phyloP scores from a whole-genome alignment of 2,888 invertebrate genomes.

The Xanthia togata region DNA sequence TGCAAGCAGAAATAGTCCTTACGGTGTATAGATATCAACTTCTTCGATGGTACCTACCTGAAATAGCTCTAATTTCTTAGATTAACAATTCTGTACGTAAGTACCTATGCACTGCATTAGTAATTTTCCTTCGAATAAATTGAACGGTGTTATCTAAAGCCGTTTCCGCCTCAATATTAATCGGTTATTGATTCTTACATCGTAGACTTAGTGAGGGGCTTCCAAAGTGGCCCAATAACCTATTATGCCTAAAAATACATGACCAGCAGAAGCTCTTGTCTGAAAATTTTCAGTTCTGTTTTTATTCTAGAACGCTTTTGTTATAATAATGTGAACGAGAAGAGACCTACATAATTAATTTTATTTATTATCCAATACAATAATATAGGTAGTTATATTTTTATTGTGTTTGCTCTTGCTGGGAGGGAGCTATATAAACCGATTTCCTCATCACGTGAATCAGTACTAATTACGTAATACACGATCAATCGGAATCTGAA shows the following conservation, averaged over 20 bases:
- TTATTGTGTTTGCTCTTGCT: not conserved
- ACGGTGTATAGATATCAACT: too few relatives aligned
- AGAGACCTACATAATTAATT: not conserved
- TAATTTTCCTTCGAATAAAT: constrained; percentile 20
- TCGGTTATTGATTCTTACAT: constrained; percentile 58
- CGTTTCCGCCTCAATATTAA: constrained; percentile 38
- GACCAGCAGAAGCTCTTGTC: constrained; percentile 8
- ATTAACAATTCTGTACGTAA: not conserved
- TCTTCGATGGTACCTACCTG: not conserved
- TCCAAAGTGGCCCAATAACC: constrained; percentile 47
- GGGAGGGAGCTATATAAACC: not conserved
- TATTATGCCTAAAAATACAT: constrained; percentile 40
- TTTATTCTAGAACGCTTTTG: constrained; percentile 10
- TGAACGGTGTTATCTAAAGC: constrained; percentile 41
- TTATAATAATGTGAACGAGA: not conserved
- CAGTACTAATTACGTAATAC: too few relatives aligned
- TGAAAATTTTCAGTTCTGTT: not conserved
- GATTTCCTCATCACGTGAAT: not conserved
- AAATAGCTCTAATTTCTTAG: not conserved
- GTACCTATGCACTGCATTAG: not conserved
- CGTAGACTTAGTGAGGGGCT: constrained; percentile 7
- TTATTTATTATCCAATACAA: too few relatives aligned
- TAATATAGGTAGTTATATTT: not conserved
- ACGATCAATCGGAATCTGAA: too few relatives aligned
- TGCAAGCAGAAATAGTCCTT: too few relatives aligned